These are phyloP conservation scores for Cataglyphis rosenhaueri DNA, from an alignment of 2,888 invertebrate species.

Conservation along the genomic window DNA sequence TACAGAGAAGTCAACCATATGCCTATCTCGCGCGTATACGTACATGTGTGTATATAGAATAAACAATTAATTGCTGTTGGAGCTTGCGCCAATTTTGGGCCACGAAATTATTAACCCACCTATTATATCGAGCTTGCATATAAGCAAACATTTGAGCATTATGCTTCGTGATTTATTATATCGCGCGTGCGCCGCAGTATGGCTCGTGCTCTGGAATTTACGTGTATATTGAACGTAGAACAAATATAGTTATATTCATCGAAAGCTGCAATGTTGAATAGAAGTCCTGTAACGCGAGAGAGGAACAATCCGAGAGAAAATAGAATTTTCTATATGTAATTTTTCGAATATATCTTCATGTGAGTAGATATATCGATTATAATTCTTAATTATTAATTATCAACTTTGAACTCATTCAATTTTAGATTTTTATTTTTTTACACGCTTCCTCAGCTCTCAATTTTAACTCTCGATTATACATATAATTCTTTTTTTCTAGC, in stretches of 20 bases:
- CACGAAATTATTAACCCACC: slow-evolving; percentile 69
- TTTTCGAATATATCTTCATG: not conserved
- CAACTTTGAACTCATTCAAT: not conserved
- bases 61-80: slow-evolving; percentile 69
- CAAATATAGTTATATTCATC: slow-evolving; percentile 32
- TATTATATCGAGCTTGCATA: slow-evolving; percentile 58
- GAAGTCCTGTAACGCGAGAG: not conserved
- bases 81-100: slow-evolving; percentile 63
- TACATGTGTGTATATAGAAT: slow-evolving; percentile 1
- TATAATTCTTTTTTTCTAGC: not conserved
- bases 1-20: slow-evolving; percentile 7
- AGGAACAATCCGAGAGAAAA: not conserved
- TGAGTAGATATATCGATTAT: not conserved
- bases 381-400: not conserved
- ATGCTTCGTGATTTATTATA: slow-evolving; percentile 62
- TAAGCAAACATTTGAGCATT: slow-evolving; percentile 61
- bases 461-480: not conserved
- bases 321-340: not conserved
- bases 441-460: not conserved
- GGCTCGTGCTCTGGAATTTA: slow-evolving; percentile 33
- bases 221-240: slow-evolving; percentile 37
- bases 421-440: not conserved
- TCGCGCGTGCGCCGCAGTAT: slow-evolving; percentile 19
- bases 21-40: not conserved
- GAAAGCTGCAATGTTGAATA: slow-evolving; percentile 20